These are phyloP conservation scores for Emydura subglobosa DNA, from an alignment of 2,113 vertebrate species.

Conservation along the genomic window DNA sequence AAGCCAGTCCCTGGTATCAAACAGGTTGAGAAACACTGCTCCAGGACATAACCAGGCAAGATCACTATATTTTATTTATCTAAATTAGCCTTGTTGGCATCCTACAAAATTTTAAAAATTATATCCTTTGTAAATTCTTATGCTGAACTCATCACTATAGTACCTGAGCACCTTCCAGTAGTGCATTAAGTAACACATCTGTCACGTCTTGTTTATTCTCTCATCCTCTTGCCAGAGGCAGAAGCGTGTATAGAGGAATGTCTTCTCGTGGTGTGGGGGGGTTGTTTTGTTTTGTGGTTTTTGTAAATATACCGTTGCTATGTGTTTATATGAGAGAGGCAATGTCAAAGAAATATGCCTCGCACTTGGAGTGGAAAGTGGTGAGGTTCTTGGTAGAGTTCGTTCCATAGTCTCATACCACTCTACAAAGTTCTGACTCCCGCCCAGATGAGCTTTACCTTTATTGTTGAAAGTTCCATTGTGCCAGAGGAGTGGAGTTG, in stretches of 20 bases:
- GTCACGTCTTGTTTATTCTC: neutral
- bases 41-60: neutral
- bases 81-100: neutral
- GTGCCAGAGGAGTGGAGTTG: neutral
- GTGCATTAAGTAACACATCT: neutral
- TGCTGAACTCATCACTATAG: neutral
- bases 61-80: neutral
- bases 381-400: neutral
- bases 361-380: neutral
- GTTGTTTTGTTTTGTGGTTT: neutral
- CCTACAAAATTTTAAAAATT: neutral
- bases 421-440: neutral
- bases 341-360: neutral
- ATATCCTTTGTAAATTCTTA: neutral
- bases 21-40: too few species aligned
- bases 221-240: neutral
- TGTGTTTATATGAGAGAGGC: neutral
- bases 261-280: neutral
- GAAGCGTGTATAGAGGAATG: neutral
- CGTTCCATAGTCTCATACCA: neutral
- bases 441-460: neutral
- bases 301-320: neutral
- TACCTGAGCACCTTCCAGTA: neutral
- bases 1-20: too few species aligned
- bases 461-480: neutral